phyloP scores from a whole-genome alignment of 2,113 vertebrate species.

The Mobula hypostoma region DNA sequence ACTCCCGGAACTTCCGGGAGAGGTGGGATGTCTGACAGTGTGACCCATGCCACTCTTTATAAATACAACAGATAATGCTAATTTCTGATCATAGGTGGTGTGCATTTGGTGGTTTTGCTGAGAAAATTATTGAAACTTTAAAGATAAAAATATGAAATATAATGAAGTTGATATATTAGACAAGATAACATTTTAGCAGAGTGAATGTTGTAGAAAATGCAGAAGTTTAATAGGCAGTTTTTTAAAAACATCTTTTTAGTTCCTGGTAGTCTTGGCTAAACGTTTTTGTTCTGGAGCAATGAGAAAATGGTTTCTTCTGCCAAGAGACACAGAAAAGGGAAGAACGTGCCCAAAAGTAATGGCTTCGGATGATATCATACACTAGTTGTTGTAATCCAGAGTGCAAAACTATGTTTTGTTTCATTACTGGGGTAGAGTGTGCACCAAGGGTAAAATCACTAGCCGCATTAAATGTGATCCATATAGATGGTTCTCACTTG shows the following conservation, averaged over 20 bases:
- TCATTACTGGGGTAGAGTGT: neutral
- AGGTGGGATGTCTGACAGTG: neutral
- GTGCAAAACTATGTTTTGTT: neutral
- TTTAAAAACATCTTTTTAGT: neutral
- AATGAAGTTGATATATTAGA: neutral
- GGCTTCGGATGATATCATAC: neutral
- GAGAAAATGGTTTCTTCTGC: conserved; percentile 27
- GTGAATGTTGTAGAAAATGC: neutral
- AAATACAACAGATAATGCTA: neutral
- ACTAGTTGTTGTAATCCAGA: neutral
- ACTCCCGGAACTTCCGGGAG: no score
- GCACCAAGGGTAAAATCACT: neutral
- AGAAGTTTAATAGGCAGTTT: neutral
- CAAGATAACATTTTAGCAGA: neutral
- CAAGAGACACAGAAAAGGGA: conserved; percentile 19
- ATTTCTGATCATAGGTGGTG: neutral
- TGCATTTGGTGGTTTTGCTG: neutral
- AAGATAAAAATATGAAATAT: neutral
- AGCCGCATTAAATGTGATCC: neutral
- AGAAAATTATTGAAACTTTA: neutral
- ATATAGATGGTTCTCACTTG: neutral
- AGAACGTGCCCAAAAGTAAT: neutral
- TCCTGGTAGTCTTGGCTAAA: neutral
- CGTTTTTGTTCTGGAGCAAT: conserved; percentile 13
- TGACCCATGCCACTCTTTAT: neutral